These are phyloP conservation scores for Platorchestia sp. DNA, from an alignment of 1,140 invertebrate genomes.

Conservation along the genomic window DNA sequence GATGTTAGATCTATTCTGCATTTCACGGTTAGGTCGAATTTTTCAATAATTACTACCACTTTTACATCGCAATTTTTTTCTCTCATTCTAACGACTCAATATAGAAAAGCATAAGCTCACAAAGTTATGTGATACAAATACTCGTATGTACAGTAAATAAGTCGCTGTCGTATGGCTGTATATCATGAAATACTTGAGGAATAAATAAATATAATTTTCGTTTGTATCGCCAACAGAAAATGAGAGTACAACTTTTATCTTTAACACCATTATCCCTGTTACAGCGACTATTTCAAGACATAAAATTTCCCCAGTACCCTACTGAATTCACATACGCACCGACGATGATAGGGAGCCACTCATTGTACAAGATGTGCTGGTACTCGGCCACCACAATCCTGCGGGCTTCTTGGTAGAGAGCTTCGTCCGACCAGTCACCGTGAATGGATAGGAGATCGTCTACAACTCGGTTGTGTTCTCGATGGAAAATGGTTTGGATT, in stretches of 20 bases:
- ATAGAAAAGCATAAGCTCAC: background rate
- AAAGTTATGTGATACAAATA: too few species aligned
- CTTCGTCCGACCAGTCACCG: constrained; percentile 88
- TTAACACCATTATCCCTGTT: too few species aligned
- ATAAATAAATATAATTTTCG: background rate
- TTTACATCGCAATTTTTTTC: too few species aligned
- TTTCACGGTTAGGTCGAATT: too few species aligned
- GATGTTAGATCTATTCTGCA: too few species aligned
- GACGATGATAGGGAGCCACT: constrained; percentile 71
- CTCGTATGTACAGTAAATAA: too few species aligned
- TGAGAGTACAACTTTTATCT: background rate
- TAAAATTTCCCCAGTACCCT: constrained; percentile 76
- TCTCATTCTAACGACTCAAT: too few species aligned
- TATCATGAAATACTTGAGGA: too few species aligned
- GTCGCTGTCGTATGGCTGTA: too few species aligned
- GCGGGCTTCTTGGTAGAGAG: constrained; percentile 71
- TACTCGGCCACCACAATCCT: constrained; percentile 70
- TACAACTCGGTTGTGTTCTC: constrained; percentile 80
- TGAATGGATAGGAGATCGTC: constrained; percentile 82
- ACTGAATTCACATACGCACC: constrained; percentile 50
- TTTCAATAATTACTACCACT: too few species aligned
- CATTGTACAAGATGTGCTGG: constrained; percentile 73
- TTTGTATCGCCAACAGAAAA: background rate
- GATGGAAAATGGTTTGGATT: constrained; percentile 75
- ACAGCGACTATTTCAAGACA: background rate